Percentiles rank a stretch among this genome's conserved stretches.
Evolutionary conservation across 2,797 vertebrate genomes (phyloP).

Genomic region (Thaleichthys pacificus): DNA sequence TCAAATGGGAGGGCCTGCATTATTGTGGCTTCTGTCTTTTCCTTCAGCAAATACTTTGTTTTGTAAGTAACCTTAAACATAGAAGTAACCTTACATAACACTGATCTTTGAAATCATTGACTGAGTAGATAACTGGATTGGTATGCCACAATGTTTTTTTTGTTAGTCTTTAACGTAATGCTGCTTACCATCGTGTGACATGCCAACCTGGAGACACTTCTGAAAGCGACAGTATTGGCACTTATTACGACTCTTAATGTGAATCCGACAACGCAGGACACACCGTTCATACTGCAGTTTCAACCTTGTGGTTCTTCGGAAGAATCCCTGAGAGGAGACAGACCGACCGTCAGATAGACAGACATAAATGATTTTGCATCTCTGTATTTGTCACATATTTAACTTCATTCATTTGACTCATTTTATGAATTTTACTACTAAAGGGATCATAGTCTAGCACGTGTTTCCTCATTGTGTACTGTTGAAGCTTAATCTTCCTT

Average conservation of each 20-base stretch:
- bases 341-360: not conserved
- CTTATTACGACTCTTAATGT: constrained; percentile 96
- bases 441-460: not conserved
- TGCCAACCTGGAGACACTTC: constrained; percentile 94
- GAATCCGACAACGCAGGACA: constrained; percentile 89
- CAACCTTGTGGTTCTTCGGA: constrained; percentile 89
- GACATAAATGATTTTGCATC: too few relatives aligned
- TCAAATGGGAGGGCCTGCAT: too few relatives aligned
- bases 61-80: too few relatives aligned
- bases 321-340: constrained; percentile 83
- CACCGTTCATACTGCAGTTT: constrained; percentile 91
- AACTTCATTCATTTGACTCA: not conserved
- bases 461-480: not conserved
- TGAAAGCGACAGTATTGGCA: constrained; percentile 95
- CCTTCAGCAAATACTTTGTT: too few relatives aligned
- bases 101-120: too few relatives aligned
- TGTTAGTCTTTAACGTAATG: not conserved
- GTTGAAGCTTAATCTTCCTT: not conserved
- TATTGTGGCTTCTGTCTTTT: too few relatives aligned
- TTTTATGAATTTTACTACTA: not conserved
- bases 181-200: constrained; percentile 94
- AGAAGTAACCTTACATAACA: not conserved
- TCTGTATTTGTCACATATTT: not conserved
- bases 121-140: too few relatives aligned
- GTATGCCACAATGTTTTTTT: too few relatives aligned